Conservation (phyloP, 2,888 invertebrate genomes). For the Apoderus coryli region DNA sequence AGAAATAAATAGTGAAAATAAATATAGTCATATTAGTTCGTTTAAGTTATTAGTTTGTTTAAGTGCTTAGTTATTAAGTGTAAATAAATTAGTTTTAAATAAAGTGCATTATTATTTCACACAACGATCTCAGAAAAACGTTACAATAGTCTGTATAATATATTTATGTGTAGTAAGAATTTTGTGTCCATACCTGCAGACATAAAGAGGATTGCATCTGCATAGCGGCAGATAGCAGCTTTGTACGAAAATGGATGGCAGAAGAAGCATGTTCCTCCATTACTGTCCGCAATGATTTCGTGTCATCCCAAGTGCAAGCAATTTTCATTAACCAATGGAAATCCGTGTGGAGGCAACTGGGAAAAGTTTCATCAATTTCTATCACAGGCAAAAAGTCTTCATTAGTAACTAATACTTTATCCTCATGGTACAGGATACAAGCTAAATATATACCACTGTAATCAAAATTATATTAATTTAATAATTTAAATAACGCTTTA, state of each 20-base stretch:
- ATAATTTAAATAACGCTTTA: background rate
- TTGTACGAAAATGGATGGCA: conserved; percentile 81
- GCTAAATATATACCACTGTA: conserved; percentile 86
- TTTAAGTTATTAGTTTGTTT: no score
- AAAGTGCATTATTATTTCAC: no score
- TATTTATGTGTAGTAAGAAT: conserved; percentile 27
- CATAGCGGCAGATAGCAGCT: conserved; percentile 80
- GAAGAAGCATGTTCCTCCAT: conserved; percentile 90
- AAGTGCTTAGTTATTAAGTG: no score
- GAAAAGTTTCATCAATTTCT: conserved; percentile 92
- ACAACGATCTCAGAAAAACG: no score
- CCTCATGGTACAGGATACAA: conserved; percentile 87
- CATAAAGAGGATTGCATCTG: conserved; percentile 82
- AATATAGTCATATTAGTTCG: no score
- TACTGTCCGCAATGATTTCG: conserved; percentile 77
- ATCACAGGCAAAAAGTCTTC: conserved; percentile 95
- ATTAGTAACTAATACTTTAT: conserved; percentile 88
- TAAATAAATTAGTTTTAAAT: no score
- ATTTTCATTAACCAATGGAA: conserved; percentile 93
- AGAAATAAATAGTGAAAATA: no score
- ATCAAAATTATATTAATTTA: conserved; percentile 15
- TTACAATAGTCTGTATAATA: no score
- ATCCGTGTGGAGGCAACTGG: conserved; percentile 80
- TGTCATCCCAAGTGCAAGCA: conserved; percentile 94
- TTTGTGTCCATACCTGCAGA: conserved; percentile 5